Evolutionary conservation across 2,888 invertebrate genomes (phyloP).

Genomic region (Prionchulus punctatus): DNA sequence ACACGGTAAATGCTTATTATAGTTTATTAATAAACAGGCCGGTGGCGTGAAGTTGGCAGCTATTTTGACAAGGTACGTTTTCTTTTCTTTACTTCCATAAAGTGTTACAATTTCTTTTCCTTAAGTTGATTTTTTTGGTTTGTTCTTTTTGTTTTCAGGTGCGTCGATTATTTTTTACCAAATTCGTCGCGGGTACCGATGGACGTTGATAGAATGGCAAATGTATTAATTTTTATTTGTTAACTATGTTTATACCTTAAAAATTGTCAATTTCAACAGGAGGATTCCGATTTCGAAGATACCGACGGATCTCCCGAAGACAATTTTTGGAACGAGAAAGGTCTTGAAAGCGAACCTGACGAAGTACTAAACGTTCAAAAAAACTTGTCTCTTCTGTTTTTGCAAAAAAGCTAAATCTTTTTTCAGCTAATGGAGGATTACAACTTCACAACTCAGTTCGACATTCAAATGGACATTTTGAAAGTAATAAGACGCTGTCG

Average conservation of each 20-base stretch:
- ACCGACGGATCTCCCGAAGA: no score
- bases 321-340: background rate
- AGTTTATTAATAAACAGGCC: background rate
- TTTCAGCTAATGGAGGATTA: no score
- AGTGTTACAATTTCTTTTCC: no score
- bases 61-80: background rate
- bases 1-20: background rate
- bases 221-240: no score
- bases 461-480: conserved; percentile 2
- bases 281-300: no score
- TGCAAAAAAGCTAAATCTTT: background rate
- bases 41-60: background rate
- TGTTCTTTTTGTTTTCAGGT: background rate
- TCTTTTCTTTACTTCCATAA: background rate
- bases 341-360: background rate
- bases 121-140: background rate
- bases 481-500: no score
- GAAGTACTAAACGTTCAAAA: background rate
- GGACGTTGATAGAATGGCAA: no score
- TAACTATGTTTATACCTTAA: no score
- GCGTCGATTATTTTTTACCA: background rate
- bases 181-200: no score
- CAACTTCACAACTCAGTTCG: conserved; percentile 5
- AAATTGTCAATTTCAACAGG: no score
- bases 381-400: background rate